Evolutionary conservation across 2,113 vertebrate genomes (phyloP).

Genomic region (Calyptommatus sinebrachiatus): DNA sequence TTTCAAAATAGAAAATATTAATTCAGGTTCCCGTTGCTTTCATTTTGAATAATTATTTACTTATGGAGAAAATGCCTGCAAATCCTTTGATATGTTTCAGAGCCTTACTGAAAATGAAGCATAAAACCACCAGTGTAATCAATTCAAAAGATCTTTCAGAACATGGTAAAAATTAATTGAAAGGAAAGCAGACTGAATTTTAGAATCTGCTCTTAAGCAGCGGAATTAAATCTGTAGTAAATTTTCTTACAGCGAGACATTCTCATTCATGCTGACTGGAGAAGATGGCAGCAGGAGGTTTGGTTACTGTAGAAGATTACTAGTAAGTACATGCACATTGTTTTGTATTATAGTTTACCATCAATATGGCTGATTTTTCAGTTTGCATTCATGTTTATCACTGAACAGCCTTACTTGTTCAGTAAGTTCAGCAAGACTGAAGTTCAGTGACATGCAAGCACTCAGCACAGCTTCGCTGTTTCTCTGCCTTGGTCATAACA

Average conservation of each 20-base stretch:
- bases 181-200: constrained; percentile 5
- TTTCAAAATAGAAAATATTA: constrained; percentile 10
- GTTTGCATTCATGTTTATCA: no score
- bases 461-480: not conserved
- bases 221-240: constrained; percentile 6
- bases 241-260: constrained; percentile 87
- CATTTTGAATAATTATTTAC: not conserved
- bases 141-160: not conserved
- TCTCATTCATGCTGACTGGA: constrained; percentile 98
- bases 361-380: not conserved
- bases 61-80: not conserved
- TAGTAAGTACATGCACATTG: constrained; percentile 80
- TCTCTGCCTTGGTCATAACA: not conserved
- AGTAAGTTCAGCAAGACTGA: no score
- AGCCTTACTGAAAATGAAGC: not conserved
- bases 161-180: not conserved
- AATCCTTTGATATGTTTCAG: not conserved
- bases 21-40: not conserved
- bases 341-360: not conserved
- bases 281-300: constrained; percentile 96
- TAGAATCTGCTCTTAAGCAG: not conserved
- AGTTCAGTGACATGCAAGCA: not conserved
- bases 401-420: no score
- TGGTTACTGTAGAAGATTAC: constrained; percentile 93
- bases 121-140: not conserved